These are phyloP conservation scores for Cyaniris semiargus DNA, from an alignment of 2,888 invertebrate species.

Conservation along the genomic window DNA sequence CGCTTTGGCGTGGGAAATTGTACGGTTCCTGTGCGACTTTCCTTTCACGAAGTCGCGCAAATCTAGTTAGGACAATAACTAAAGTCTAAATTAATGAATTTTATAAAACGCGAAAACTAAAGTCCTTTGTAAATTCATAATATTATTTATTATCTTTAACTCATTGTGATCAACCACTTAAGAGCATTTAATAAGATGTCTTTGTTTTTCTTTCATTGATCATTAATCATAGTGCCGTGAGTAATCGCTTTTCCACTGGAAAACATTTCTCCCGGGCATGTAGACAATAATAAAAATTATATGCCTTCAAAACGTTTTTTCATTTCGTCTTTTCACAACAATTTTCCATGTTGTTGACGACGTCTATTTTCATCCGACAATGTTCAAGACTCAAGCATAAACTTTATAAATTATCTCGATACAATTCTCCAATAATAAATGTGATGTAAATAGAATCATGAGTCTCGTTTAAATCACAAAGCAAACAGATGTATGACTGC, in stretches of 20 bases:
- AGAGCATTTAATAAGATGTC: neutral
- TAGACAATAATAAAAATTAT: conserved; percentile 3
- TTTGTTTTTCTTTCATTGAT: neutral
- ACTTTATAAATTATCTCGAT: conserved; percentile 13
- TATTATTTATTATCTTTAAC: neutral
- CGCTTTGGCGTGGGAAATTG: neutral
- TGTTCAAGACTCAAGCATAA: conserved; percentile 4
- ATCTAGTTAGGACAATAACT: too few species aligned
- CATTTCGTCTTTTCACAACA: neutral
- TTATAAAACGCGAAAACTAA: too few species aligned
- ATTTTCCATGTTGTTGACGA: neutral
- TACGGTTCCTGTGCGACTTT: neutral
- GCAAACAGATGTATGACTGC: conserved; percentile 7
- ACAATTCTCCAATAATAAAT: conserved; percentile 22
- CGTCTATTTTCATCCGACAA: neutral
- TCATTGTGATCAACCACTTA: neutral
- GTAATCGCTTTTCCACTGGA: conserved; percentile 16
- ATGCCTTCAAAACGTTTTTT: neutral
- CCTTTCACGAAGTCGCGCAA: neutral
- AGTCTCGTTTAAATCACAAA: conserved; percentile 27
- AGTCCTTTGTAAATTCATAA: neutral
- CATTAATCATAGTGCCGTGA: neutral
- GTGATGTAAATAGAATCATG: conserved; percentile 23
- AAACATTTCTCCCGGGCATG: conserved; percentile 4
- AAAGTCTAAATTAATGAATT: too few species aligned